These are phyloP conservation scores for Terebella lapidaria DNA, from an alignment of 2,888 invertebrate species.

Conservation along the genomic window DNA sequence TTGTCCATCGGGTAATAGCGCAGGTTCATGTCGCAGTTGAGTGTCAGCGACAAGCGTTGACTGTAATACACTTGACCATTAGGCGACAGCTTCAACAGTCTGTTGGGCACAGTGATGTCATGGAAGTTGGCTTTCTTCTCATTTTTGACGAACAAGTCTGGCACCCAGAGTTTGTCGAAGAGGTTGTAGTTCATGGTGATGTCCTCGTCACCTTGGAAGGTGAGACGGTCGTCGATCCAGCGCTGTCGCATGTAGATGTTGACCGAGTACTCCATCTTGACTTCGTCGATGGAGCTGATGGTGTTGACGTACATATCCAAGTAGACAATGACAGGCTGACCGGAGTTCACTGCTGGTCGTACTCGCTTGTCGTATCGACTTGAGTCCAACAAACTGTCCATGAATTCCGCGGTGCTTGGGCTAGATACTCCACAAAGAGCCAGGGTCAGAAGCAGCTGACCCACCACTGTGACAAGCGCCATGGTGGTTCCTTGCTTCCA, in stretches of 20 bases:
- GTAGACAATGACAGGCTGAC: slow-evolving; percentile 3
- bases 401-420: too few species aligned
- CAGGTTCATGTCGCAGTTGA: slow-evolving; percentile 78
- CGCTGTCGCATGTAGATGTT: slow-evolving; percentile 13
- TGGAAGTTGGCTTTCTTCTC: slow-evolving; percentile 90
- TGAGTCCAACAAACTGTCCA: too few species aligned
- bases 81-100: slow-evolving; percentile 85
- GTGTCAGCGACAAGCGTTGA: slow-evolving; percentile 80
- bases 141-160: slow-evolving; percentile 89
- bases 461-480: too few species aligned
- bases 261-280: slow-evolving; percentile 13
- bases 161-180: slow-evolving; percentile 69
- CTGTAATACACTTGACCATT: slow-evolving; percentile 82
- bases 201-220: neutral
- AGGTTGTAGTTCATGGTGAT: slow-evolving; percentile 17
- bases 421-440: too few species aligned
- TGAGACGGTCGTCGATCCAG: slow-evolving; percentile 4
- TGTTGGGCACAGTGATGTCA: slow-evolving; percentile 90
- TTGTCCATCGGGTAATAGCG: slow-evolving; percentile 70
- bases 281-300: slow-evolving; percentile 13
- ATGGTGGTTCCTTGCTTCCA: too few species aligned
- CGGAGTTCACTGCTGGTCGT: too few species aligned
- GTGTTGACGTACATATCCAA: slow-evolving; percentile 13
- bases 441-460: too few species aligned
- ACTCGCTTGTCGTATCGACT: too few species aligned